These are phyloP conservation scores for Eulemur macaco DNA, from an alignment of 2,113 vertebrate species.

Conservation along the genomic window DNA sequence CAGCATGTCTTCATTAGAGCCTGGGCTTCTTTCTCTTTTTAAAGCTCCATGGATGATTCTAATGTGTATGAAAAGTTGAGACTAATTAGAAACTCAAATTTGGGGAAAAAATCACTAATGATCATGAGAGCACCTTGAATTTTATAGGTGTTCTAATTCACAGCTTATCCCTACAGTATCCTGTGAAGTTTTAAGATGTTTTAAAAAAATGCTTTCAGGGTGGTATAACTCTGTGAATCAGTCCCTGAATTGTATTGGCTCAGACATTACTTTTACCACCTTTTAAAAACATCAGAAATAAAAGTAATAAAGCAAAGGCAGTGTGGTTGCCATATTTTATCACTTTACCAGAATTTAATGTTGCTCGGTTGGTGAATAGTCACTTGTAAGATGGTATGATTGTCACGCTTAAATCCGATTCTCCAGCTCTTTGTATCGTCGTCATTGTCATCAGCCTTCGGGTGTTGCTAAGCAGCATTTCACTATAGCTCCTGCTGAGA, in stretches of 20 bases:
- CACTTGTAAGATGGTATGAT: conserved; percentile 6
- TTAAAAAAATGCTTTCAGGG: not conserved
- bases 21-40: not conserved
- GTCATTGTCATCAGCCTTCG: conserved; percentile 65
- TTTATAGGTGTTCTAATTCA: not conserved
- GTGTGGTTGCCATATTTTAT: not conserved
- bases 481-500: conserved; percentile 65
- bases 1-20: not conserved
- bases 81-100: conserved; percentile 40
- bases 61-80: not conserved
- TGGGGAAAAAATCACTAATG: not conserved
- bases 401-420: conserved; percentile 57
- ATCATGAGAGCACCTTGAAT: conserved; percentile 13
- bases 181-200: conserved; percentile 28
- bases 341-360: conserved; percentile 20
- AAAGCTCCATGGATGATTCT: not conserved
- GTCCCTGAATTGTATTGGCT: conserved; percentile 1
- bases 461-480: conserved; percentile 77
- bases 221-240: not conserved
- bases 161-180: not conserved
- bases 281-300: not conserved
- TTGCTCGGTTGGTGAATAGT: not conserved
- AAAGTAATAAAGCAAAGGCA: not conserved
- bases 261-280: conserved; percentile 40
- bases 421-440: conserved; percentile 51